Base-by-base conservation (phyloP, 2,113 vertebrate species). In the Indri indri region DNA sequence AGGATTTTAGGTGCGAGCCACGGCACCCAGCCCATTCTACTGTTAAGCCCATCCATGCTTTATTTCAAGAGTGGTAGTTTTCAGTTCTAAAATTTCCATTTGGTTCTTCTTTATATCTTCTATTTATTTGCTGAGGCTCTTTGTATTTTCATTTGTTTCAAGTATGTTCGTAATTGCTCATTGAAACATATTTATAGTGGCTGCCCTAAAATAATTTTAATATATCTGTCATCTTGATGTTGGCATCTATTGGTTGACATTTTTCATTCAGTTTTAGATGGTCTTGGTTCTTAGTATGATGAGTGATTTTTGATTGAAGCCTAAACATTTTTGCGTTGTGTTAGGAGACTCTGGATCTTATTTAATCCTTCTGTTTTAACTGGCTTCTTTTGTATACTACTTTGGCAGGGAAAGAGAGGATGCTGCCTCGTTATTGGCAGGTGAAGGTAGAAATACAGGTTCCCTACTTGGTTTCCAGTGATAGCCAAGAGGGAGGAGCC, bases 61-160 rank as follows among this genome's bases (percentile, higher is more conserved):
- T 63, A 27, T 52, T 68, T 37, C 42, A 37, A 22, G 76, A 87
- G 50, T 20, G 74, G 11, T 81, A 66, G 66, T 68, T 88, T 91
- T 96, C 83, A 76, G 74, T 76, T 81, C 20, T 91, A 68, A 82
- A 91, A 57, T 82, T 68, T 76, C 42, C 59, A n/a, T 83, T 88
- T 91, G 47, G 25, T 50, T 83, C 76, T 76, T 61, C 42, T 42
- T 47, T 25, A 54, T 57, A 42, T 50, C 25, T 20, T 68, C 45
- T 42, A 52, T 20, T 68, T 86, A 42, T 95, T 86, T 86, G 42
- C 42, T 82, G 77, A 71, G 45, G 68, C 4, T 65, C n/a, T 74
- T 17, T 83, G 13, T 66, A 61, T 20, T 71, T 63, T 50, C 34
- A 70, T 90, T 14, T 92, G 54, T 82, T 45, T 83, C 54, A 50